These are phyloP conservation scores for Astreopora myriophthalma DNA, from an alignment of 64 coral and sea anemone genomes.

Conservation along the genomic window DNA sequence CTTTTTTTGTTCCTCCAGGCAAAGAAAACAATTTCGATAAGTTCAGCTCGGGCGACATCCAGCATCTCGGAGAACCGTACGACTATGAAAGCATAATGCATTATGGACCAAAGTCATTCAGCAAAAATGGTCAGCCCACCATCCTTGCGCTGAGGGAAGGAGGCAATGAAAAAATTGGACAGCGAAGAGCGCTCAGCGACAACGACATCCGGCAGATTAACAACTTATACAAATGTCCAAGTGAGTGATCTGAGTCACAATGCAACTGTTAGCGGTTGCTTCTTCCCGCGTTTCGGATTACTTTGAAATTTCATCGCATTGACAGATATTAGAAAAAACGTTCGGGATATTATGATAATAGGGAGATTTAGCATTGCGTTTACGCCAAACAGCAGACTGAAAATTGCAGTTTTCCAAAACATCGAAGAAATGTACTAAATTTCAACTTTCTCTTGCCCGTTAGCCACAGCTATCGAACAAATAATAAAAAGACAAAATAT, in stretches of 20 bases:
- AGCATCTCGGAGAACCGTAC: constrained; percentile 14
- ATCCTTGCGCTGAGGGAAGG: neutral
- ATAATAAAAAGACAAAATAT: no score
- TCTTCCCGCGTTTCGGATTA: no score
- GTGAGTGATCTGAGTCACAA: neutral
- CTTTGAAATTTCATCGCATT: no score
- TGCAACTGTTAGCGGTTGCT: no score
- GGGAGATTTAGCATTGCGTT: no score
- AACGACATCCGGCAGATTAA: constrained; percentile 27
- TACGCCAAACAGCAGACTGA: no score
- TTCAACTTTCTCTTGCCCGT: no score
- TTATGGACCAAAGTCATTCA: constrained; percentile 8
- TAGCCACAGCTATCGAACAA: no score
- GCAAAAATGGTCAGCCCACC: neutral
- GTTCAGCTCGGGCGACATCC: neutral
- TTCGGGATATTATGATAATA: no score
- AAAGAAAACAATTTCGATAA: constrained; percentile 32
- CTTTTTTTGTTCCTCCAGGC: neutral
- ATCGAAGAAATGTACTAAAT: no score
- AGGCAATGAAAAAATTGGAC: neutral
- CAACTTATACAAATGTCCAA: constrained; percentile 32
- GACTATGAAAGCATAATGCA: constrained; percentile 47
- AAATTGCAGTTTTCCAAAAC: no score
- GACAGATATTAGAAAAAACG: no score
- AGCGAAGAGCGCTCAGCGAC: neutral